phyloP scores from a whole-genome alignment of 2,113 vertebrate species.

The Orycteropus afer region DNA sequence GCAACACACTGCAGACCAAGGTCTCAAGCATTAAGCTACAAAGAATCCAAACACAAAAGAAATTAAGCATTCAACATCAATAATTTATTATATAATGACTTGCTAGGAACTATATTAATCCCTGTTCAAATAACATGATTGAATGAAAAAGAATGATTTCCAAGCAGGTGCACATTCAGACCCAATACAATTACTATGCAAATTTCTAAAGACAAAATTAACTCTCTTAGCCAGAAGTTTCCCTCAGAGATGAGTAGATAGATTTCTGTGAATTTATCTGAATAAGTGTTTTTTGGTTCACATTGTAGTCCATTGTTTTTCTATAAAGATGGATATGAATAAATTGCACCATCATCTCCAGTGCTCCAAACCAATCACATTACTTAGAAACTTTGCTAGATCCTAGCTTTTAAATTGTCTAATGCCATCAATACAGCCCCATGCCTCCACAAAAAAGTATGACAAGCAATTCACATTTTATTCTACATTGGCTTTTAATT shows the following conservation, averaged over 20 bases:
- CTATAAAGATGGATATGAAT: constrained; percentile 34
- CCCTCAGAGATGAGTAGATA: constrained; percentile 30
- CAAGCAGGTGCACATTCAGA: constrained; percentile 48
- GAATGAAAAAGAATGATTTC: constrained; percentile 39
- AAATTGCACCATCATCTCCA: background rate
- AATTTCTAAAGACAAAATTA: constrained; percentile 61
- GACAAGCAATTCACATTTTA: constrained; percentile 63
- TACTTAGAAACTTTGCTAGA: constrained; percentile 33
- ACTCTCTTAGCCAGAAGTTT: constrained; percentile 59
- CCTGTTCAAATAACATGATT: background rate
- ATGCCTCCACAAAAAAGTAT: background rate
- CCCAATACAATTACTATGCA: constrained; percentile 60
- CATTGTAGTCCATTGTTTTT: constrained; percentile 20
- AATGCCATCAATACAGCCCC: constrained; percentile 32
- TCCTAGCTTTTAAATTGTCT: constrained; percentile 50
- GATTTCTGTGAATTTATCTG: constrained; percentile 33
- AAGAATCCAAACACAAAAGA: background rate
- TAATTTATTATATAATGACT: constrained; percentile 51
- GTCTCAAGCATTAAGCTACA: background rate
- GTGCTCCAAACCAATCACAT: background rate
- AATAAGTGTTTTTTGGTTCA: constrained; percentile 12
- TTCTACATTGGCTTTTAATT: constrained; percentile 63
- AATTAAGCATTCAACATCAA: constrained; percentile 28
- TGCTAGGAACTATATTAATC: constrained; percentile 37
- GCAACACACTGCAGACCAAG: background rate